Evolutionary conservation across 2,888 invertebrate genomes (phyloP), one percentile per base, ranked within the genome.

Genomic region (Eledona agricola): DNA sequence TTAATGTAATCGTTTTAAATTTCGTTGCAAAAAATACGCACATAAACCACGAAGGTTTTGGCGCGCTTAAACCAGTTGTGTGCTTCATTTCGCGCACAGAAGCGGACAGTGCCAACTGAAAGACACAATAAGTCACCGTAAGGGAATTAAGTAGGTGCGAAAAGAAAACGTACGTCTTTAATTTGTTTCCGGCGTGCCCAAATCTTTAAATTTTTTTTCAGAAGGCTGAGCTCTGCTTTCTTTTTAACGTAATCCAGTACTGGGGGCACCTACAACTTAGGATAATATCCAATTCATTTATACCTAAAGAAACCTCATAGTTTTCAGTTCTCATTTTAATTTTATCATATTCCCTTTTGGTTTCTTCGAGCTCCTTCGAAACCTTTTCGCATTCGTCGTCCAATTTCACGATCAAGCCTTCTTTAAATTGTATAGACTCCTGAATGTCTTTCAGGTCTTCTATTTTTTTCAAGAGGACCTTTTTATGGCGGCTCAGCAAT

Each of bases 181-280:
- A 60, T 51, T 35, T 61, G 57, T 7, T 64, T 47, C 9, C 62
- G 47, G 46, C 45, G 55, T 29, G 10, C 55, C 38, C 11, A 49
- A 80, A 57, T 9, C 25, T 60, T 62, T 6, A 62, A 22, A 32
- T 60, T 58, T 20, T 58, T 62, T 15, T 46, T 28, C 6, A 49
- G 16, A 22, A 25, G 7, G 10, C 11, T 51, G 51, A 28, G 81
- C 12, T 82, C 79, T 0, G 78, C 73, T 58, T 82, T 81, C 0
- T 80, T 73, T 26, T 70, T 69, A 0, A 84, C 80, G 16, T 82
- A 84, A 0, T 82, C 82, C 75, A 83, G 75, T 2, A 83, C 66
- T 6, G 31, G 10, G 3, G 84, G 83, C 0, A 80, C 66, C 63
- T 65, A 23, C 15, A 29, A 25, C 5, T 5, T 32, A 20, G 9